phyloP scores from a whole-genome alignment of 1,140 invertebrate genomes.

The Procambarus clarkii region DNA sequence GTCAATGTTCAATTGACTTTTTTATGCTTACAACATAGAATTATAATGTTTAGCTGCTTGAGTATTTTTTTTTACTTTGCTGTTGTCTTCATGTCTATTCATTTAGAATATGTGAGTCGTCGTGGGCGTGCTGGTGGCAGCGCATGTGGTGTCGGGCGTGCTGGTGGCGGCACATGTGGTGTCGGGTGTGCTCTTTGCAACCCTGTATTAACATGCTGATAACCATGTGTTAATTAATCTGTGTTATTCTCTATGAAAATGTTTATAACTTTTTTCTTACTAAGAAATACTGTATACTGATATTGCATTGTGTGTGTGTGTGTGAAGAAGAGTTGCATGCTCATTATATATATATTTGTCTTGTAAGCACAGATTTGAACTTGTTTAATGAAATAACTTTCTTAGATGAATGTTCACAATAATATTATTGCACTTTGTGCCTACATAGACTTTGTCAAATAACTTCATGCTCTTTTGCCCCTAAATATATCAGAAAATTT shows the following conservation, averaged over 20 bases:
- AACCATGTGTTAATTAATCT: background rate
- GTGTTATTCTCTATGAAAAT: background rate
- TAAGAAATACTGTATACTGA: no score
- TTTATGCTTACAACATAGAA: constrained; percentile 57
- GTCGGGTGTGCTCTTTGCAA: background rate
- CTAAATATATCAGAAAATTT: background rate
- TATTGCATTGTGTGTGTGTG: background rate
- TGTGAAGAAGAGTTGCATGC: background rate
- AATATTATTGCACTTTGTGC: constrained; percentile 2
- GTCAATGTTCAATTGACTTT: constrained; percentile 54
- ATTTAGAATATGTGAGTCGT: constrained; percentile 67
- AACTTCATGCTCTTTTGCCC: background rate
- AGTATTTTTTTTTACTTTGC: constrained; percentile 71
- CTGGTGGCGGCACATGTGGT: constrained; percentile 30
- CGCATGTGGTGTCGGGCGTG: constrained; percentile 32
- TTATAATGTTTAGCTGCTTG: constrained; percentile 70
- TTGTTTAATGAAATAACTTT: background rate
- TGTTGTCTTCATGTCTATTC: constrained; percentile 75
- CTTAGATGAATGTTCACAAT: background rate
- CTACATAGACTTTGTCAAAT: background rate
- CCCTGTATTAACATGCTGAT: background rate
- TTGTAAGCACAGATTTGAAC: background rate
- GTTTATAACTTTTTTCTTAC: background rate
- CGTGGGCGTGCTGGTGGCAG: constrained; percentile 54
- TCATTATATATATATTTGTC: background rate